Evolutionary conservation across 2,888 invertebrate species (phyloP).

Genomic region (Cabera pusaria): DNA sequence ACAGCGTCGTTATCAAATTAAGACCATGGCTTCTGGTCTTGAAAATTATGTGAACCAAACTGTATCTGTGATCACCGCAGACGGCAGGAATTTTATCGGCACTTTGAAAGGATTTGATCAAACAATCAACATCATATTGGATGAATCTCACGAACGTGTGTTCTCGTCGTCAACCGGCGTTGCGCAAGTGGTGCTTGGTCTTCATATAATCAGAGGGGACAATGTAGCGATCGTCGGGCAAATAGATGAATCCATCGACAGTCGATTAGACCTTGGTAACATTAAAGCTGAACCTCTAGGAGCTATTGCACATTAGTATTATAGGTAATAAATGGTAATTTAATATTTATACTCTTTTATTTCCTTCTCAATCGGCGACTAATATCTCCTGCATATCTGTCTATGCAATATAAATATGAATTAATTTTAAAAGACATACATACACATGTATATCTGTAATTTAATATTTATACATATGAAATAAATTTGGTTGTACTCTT

Average conservation of each 20-base stretch:
- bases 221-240: slow-evolving; percentile 96
- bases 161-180: slow-evolving; percentile 96
- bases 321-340: slow-evolving; percentile 32
- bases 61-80: slow-evolving; percentile 97
- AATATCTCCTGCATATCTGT: too few relatives aligned
- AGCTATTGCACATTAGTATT: slow-evolving; percentile 87
- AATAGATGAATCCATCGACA: slow-evolving; percentile 92
- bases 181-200: slow-evolving; percentile 92
- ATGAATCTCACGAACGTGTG: slow-evolving; percentile 99
- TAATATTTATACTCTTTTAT: too few relatives aligned
- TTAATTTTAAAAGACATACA: too few relatives aligned
- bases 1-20: too few relatives aligned
- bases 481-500: too few relatives aligned
- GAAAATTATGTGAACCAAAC: slow-evolving; percentile 95
- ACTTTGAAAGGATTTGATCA: slow-evolving; percentile 99
- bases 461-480: too few relatives aligned
- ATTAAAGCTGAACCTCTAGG: slow-evolving; percentile 93
- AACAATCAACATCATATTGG: slow-evolving; percentile 98
- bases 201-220: slow-evolving; percentile 99
- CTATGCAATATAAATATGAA: too few relatives aligned
- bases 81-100: slow-evolving; percentile 98
- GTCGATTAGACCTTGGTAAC: slow-evolving; percentile 89
- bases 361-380: too few relatives aligned
- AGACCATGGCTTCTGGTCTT: slow-evolving; percentile 91
- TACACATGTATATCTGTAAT: too few relatives aligned